Evolutionary conservation across 1,140 invertebrate species (phyloP).

Genomic region (Danaus melanippus): DNA sequence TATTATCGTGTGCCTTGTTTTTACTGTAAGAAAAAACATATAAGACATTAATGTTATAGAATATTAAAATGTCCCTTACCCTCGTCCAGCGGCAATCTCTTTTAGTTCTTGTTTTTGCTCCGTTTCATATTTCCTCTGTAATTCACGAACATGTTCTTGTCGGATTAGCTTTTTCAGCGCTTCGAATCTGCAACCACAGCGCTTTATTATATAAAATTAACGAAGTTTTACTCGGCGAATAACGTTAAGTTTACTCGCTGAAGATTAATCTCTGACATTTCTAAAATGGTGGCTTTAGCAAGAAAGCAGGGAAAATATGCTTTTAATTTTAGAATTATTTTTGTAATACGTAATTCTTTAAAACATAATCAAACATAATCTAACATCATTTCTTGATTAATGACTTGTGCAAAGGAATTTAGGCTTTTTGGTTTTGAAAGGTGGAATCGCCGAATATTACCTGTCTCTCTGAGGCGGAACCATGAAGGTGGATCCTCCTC

Average conservation of each 20-base stretch:
- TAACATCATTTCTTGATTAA: too few species aligned
- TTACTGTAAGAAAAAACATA: too few species aligned
- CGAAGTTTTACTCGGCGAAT: neutral
- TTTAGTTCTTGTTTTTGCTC: conserved; percentile 66
- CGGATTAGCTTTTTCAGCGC: conserved; percentile 61
- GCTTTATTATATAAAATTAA: conserved; percentile 3
- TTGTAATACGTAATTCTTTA: too few species aligned
- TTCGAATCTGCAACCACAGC: conserved; percentile 41
- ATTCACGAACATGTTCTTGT: conserved; percentile 56
- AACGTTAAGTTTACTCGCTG: too few species aligned
- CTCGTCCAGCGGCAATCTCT: conserved; percentile 52
- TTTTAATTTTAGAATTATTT: too few species aligned
- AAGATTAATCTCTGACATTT: neutral
- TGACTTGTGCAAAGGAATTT: too few species aligned
- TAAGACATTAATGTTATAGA: too few species aligned
- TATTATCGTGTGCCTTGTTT: too few species aligned
- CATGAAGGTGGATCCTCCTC: conserved; percentile 48
- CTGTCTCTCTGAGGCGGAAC: conserved; percentile 60
- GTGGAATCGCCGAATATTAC: conserved; percentile 19
- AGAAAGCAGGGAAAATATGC: neutral
- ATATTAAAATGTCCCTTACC: conserved; percentile 25
- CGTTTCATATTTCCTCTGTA: conserved; percentile 61
- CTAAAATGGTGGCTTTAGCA: neutral
- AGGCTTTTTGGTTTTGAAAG: too few species aligned
- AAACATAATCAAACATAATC: too few species aligned